Conservation (phyloP, 2,888 invertebrate genomes). For the Perizoma flavofasciatum region DNA sequence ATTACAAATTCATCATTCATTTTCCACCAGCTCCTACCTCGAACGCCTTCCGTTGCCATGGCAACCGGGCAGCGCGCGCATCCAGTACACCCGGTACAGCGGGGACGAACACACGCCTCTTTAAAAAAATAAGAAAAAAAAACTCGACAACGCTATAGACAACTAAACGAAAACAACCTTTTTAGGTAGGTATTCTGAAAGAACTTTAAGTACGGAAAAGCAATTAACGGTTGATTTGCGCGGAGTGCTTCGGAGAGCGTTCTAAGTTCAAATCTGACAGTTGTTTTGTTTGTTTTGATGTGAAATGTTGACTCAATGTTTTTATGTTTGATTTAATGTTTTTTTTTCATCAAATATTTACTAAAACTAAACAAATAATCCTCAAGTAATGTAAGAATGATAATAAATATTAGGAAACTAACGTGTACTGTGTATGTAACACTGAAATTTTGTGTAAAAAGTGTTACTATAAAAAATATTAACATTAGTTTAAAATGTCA, state of each 20-base stretch:
- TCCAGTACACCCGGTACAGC: constrained; percentile 62
- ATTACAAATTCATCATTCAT: constrained; percentile 23
- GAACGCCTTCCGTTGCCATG: constrained; percentile 56
- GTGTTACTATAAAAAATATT: constrained; percentile 4
- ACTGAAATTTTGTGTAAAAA: too few relatives aligned
- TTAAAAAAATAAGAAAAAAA: constrained; percentile 44
- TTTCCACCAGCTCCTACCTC: constrained; percentile 24
- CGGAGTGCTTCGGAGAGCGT: constrained; percentile 8
- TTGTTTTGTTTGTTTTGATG: constrained; percentile 14
- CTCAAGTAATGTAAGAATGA: too few relatives aligned
- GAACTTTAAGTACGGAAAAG: too few relatives aligned
- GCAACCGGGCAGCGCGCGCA: constrained; percentile 76
- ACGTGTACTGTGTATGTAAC: too few relatives aligned
- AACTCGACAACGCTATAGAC: constrained; percentile 6
- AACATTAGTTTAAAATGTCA: constrained; percentile 7
- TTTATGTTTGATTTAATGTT: too few relatives aligned
- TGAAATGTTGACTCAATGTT: too few relatives aligned
- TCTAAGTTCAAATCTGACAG: constrained; percentile 1
- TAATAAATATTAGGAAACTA: too few relatives aligned
- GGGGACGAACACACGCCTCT: constrained; percentile 57
- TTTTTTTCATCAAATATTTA: too few relatives aligned
- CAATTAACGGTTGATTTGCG: not conserved
- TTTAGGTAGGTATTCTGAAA: not conserved
- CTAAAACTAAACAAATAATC: too few relatives aligned
- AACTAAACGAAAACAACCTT: constrained; percentile 10